Conservation (phyloP, 2,113 vertebrate species). For the Lethenteron reissneri region DNA sequence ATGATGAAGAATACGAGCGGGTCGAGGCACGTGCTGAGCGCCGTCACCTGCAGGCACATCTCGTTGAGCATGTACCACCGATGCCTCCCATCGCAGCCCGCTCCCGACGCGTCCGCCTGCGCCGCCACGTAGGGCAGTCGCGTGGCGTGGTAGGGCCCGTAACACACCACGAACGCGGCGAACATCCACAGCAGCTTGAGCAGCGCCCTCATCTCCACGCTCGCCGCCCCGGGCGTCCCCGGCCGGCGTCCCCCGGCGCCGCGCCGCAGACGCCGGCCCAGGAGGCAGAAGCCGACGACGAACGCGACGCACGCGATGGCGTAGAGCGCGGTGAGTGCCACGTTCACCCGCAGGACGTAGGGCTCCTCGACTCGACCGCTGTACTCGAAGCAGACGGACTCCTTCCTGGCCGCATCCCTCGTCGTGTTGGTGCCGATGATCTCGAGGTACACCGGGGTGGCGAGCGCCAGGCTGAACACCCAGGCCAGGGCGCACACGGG, state of each 20-base stretch:
- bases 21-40: conserved; percentile 5
- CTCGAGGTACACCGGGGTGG: not conserved
- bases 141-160: not conserved
- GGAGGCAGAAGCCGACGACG: not conserved
- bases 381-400: not conserved
- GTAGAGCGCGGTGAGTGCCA: not conserved
- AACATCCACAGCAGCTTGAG: conserved; percentile 5
- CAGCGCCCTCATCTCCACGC: conserved; percentile 5
- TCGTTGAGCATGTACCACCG: conserved; percentile 1
- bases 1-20: conserved; percentile 2
- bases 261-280: not conserved
- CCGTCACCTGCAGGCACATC: not conserved
- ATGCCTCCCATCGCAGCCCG: not conserved
- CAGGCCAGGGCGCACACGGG: not conserved
- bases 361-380: not conserved
- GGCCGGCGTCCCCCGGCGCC: not conserved
- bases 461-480: not conserved
- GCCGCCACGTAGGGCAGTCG: not conserved
- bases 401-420: too few relatives aligned
- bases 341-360: not conserved
- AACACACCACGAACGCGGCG: conserved; percentile 2
- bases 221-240: not conserved
- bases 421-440: not conserved
- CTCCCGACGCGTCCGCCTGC: not conserved
- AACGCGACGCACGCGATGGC: not conserved